Evolutionary conservation across 2,888 invertebrate genomes (phyloP).

Genomic region (Drosophila ezoana): DNA sequence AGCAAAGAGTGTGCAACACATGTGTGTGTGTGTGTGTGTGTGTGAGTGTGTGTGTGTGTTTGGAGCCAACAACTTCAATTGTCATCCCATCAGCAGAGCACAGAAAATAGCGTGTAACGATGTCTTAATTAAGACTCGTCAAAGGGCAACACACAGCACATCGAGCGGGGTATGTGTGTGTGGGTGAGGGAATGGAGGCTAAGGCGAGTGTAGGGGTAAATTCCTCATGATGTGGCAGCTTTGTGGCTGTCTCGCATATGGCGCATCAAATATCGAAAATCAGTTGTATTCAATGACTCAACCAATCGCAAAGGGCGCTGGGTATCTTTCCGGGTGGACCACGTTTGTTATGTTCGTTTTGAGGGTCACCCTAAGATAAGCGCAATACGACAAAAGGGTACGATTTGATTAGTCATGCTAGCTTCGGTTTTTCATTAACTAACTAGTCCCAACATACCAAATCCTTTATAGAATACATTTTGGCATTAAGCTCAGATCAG

Average conservation of each 20-base stretch:
- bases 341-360: conserved; percentile 5
- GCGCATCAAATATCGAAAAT: conserved; percentile 47
- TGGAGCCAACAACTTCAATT: conserved; percentile 48
- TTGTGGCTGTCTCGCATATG: conserved; percentile 8
- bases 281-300: conserved; percentile 35
- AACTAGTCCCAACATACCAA: not conserved
- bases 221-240: conserved; percentile 10
- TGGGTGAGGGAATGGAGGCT: not conserved
- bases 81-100: conserved; percentile 49
- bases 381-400: not conserved
- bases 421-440: not conserved
- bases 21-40: not conserved
- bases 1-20: conserved; percentile 11
- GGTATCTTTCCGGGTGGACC: not conserved
- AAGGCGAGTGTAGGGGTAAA: not conserved
- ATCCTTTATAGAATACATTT: not conserved
- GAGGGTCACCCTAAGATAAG: conserved; percentile 8
- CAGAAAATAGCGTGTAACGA: conserved; percentile 69
- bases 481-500: too few relatives aligned
- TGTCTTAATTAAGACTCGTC: conserved; percentile 67
- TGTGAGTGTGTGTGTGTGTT: conserved; percentile 3
- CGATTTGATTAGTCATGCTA: conserved; percentile 1
- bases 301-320: not conserved
- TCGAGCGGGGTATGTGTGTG: not conserved
- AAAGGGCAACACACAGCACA: conserved; percentile 27